Base-by-base conservation (phyloP, 2,113 vertebrate species). In the Sialia sialis region DNA sequence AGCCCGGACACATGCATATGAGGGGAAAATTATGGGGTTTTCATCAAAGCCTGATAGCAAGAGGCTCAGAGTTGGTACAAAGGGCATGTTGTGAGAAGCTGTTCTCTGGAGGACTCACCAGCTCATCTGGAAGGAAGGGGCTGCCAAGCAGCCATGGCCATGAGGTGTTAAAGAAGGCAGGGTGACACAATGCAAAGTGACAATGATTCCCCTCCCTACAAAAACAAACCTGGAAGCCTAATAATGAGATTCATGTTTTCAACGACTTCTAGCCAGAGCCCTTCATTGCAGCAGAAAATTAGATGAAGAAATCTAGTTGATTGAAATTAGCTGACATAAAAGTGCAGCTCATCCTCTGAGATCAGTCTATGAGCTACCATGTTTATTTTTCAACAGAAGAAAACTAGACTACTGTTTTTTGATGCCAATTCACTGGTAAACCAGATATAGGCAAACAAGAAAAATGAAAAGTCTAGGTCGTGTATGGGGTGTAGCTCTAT, bases 381-480 rank as follows among this genome's bases (percentile, higher is more conserved):
- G 12, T 68, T 62, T 41, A 59, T 58, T 43, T 43, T 38, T 78
- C 79, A 87, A n/a, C 38, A 88, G 46, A 56, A 67, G 46, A 88
- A 91, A 89, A 74, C 66, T 26, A 67, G 30, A 48, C n/a, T 51
- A 29, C 49, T 58, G 19, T 1, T 78, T 64, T 59, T 21, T 43
- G 11, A 87, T 73, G 79, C 59, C 38, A 32, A 30, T 93, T 78
- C 10, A 18, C 62, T 91, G 49, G 51, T 80, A 93, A 67, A 36
- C 7, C 51, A 95, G 68, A 89, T 54, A 14, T 68, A 96, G 91
- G 55, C 70, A 95, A 93, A 51, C 59, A 56, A 78, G 62, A 92
- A 58, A 93, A 97, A 94, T 54, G 84, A 95, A 84, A 78, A 92
- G 32, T 73, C 27, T 55, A 14, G 12, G 4, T 44, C 13, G 29